These are phyloP conservation scores for Vultur gryphus DNA, from an alignment of 2,797 vertebrate species.

Conservation along the genomic window DNA sequence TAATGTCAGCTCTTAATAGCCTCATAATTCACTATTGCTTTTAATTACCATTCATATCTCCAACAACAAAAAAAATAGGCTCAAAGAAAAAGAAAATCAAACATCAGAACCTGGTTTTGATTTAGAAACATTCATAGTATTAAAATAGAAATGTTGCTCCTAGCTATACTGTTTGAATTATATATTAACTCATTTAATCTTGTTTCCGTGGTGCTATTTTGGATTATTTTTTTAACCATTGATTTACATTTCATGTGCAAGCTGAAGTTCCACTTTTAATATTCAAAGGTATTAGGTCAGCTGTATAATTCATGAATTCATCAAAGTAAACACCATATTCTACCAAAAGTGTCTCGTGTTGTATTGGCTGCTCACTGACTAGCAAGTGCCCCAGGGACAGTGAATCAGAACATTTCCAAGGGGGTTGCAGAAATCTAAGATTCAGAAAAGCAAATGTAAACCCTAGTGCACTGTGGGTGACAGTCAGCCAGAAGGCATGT, in stretches of 20 bases:
- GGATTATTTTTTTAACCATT: not conserved
- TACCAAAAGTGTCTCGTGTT: not conserved
- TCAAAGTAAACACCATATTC: not conserved
- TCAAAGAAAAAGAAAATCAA: not conserved
- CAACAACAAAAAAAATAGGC: not conserved
- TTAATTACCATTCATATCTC: conserved; percentile 22
- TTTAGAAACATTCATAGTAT: conserved; percentile 6
- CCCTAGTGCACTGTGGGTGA: not conserved
- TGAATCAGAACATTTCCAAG: not conserved
- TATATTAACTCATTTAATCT: conserved; percentile 31
- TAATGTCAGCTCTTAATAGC: not conserved
- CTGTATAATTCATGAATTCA: not conserved
- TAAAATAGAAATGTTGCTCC: conserved; percentile 45
- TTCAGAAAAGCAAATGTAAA: not conserved
- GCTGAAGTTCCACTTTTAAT: not conserved
- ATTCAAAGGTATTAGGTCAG: not conserved
- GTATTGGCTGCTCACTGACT: not conserved
- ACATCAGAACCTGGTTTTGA: not conserved
- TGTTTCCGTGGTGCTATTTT: not conserved
- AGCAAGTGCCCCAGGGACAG: not conserved
- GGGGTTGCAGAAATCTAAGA: not conserved
- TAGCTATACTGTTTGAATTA: conserved; percentile 32
- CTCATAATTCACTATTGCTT: conserved; percentile 1
- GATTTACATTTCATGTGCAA: conserved; percentile 9
- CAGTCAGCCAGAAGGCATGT: not conserved